Conservation (phyloP, 2,797 vertebrate genomes). For the Sandelia bainsii region DNA sequence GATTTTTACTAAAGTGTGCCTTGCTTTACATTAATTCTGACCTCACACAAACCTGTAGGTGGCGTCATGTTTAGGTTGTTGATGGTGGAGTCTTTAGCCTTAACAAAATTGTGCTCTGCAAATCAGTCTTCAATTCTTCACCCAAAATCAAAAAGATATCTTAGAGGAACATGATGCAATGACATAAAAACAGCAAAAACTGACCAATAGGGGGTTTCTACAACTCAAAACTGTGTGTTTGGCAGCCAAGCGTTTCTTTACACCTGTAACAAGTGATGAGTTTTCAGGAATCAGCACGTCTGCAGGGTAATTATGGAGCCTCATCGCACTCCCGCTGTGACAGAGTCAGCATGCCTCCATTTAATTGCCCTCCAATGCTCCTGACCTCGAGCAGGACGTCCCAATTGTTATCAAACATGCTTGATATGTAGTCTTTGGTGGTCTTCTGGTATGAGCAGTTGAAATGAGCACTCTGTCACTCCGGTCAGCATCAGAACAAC, state of each 20-base stretch:
- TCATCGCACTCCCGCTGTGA: slow-evolving; percentile 50
- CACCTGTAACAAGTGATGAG: slow-evolving; percentile 50
- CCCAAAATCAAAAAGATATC: slow-evolving; percentile 1
- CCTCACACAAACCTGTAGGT: no score
- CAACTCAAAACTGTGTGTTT: slow-evolving; percentile 35
- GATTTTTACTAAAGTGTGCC: no score
- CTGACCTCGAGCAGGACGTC: slow-evolving; percentile 66
- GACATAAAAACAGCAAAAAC: slow-evolving; percentile 45
- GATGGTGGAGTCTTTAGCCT: background rate
- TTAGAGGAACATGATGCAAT: slow-evolving; percentile 39
- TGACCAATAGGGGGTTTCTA: slow-evolving; percentile 29
- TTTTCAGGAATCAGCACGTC: slow-evolving; percentile 41
- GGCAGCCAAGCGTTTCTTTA: slow-evolving; percentile 35
- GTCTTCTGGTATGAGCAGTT: slow-evolving; percentile 27
- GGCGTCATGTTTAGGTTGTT: background rate
- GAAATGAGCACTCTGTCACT: slow-evolving; percentile 40
- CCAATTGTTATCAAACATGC: slow-evolving; percentile 56
- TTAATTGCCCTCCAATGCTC: slow-evolving; percentile 71
- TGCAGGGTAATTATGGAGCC: slow-evolving; percentile 62
- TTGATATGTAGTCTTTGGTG: slow-evolving; percentile 36
- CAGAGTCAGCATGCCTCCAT: slow-evolving; percentile 59
- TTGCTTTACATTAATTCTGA: no score
- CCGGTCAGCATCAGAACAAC: slow-evolving; percentile 12
- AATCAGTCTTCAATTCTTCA: slow-evolving; percentile 13
- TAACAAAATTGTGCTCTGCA: background rate